Base-by-base conservation (phyloP, 1,140 invertebrate genomes). In the Harpegnathos saltator region DNA sequence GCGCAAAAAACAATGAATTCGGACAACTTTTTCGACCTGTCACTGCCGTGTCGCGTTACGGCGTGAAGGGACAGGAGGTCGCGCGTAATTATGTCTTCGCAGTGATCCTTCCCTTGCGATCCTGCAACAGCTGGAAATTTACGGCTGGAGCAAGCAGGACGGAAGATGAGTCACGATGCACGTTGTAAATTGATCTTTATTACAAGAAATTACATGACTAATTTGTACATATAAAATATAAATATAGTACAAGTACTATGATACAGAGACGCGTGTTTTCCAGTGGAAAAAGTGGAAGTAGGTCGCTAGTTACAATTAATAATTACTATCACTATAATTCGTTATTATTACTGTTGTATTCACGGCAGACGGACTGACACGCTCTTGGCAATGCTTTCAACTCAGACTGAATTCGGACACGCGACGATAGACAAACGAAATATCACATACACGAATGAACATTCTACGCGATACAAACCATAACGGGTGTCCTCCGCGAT, bases 181-280 rank as follows among this genome's bases (percentile, higher is more conserved):
- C 91, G 87, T 93, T 92, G 91, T 94, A 93, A 93, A 94, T 93
- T 92, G 90, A 91, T 93, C 93, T 94, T 94, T 94, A 94, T 94
- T 94, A 93, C 93, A 94, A 94, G 91, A 93, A 92, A 93, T 93
- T 94, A 94, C 90, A 89, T 93, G 81, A 86, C 93, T 94, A 94
- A 92, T 94, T 94, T 94, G 93, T 94, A 94, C 93, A 94, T 94
- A 94, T 92, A 93, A 94, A 94, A 94, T 94, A 94, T 94, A 94
- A 93, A 93, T 94, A 94, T 94, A 85, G 88, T 94, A 94, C 93
- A 94, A 93, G 89, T 91, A 90, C 90, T 94, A 93, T 94, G 83
- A 89, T 94, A 94, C 93, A 93, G 89, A 92, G 91, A 91, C 91
- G 89, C 85, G 82, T 88, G 88, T 69, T 84, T 54, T 86, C 84